Conservation (phyloP, 2,113 vertebrate species). For the Sialia sialis region DNA sequence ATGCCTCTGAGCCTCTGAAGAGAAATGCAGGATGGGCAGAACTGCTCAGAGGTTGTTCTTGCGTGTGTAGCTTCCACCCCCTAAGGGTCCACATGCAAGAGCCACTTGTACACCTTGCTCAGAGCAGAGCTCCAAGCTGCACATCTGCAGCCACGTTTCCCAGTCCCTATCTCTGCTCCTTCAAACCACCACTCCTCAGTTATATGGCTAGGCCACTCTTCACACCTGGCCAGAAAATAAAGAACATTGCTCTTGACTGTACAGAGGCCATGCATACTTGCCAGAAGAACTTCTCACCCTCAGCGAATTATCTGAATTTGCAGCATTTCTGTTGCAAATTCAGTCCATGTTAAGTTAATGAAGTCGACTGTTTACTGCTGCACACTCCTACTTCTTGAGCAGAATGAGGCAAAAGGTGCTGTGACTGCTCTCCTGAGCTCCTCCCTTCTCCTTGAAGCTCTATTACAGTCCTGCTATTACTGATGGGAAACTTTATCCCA, state of each 20-base stretch:
- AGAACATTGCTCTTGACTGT: not conserved
- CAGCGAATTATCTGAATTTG: not conserved
- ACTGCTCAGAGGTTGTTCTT: not conserved
- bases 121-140: not conserved
- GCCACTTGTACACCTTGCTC: not conserved
- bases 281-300: not conserved
- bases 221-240: not conserved
- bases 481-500: conserved; percentile 74
- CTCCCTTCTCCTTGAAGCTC: conserved; percentile 28
- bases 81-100: not conserved
- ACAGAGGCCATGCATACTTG: not conserved
- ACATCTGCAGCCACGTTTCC: not conserved
- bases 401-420: not conserved
- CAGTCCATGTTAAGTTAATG: not conserved
- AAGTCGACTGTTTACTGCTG: not conserved
- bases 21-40: not conserved
- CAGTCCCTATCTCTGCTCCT: not conserved
- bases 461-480: conserved; percentile 43
- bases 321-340: not conserved
- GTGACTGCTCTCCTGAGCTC: not conserved
- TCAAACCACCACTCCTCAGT: not conserved
- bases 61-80: not conserved
- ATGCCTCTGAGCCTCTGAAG: not conserved
- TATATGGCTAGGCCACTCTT: not conserved
- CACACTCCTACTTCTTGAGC: not conserved